phyloP scores from a whole-genome alignment of 1,140 invertebrate genomes.

The Eriosoma lanigerum region DNA sequence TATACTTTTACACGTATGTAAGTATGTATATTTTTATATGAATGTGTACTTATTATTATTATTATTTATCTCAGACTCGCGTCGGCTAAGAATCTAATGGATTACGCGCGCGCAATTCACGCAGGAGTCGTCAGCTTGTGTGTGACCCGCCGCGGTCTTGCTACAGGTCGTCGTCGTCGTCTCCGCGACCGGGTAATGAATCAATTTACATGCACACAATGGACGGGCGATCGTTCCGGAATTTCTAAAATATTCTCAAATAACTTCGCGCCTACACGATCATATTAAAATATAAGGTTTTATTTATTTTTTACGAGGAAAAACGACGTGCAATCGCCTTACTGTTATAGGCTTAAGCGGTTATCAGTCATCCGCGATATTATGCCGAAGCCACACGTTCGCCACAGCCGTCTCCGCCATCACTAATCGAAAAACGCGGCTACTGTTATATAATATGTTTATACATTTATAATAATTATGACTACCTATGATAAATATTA shows the following conservation, averaged over 20 bases:
- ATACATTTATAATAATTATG: no score
- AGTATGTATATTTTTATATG: background rate
- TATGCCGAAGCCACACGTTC: no score
- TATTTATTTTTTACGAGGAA: background rate
- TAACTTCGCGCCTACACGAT: background rate
- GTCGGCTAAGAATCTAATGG: constrained; percentile 10
- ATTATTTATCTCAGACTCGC: background rate
- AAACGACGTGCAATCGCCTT: background rate
- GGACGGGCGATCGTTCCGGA: background rate
- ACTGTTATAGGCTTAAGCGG: no score
- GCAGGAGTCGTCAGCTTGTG: background rate
- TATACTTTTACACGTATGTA: background rate
- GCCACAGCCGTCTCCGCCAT: no score
- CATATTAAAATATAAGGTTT: no score
- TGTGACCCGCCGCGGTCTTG: background rate
- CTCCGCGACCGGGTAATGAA: constrained; percentile 12
- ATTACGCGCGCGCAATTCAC: background rate
- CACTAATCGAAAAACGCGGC: no score
- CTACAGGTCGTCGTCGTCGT: background rate
- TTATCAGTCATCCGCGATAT: no score
- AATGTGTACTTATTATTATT: background rate
- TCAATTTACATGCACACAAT: constrained; percentile 18
- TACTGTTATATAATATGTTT: no score
- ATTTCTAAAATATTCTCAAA: background rate
- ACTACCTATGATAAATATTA: no score